phyloP scores from a whole-genome alignment of 2,888 invertebrate species.

The Cephus runcator region DNA sequence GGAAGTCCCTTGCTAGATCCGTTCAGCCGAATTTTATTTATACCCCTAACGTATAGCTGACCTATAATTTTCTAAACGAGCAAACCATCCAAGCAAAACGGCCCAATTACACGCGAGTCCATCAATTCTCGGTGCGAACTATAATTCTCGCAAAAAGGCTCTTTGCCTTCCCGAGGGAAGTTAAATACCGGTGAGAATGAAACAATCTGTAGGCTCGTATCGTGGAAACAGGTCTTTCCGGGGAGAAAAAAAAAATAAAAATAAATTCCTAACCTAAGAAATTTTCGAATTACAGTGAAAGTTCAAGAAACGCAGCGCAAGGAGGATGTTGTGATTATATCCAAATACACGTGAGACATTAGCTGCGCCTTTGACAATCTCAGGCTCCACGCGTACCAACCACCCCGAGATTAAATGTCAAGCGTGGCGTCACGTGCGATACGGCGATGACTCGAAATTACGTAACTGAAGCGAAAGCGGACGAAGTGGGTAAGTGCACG shows the following conservation, averaged over 20 bases:
- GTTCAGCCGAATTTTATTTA: too few relatives aligned
- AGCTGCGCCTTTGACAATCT: background rate
- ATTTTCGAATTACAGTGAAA: too few relatives aligned
- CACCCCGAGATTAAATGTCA: background rate
- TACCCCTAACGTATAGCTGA: too few relatives aligned
- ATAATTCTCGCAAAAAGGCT: background rate
- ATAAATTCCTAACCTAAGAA: too few relatives aligned
- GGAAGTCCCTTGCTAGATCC: too few relatives aligned
- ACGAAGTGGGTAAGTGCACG: background rate
- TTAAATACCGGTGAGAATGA: background rate
- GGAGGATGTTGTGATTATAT: accelerated
- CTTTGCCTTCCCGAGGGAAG: background rate
- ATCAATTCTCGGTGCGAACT: background rate
- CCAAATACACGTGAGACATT: background rate
- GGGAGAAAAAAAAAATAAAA: background rate
- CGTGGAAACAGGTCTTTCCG: background rate
- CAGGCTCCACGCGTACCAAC: background rate
- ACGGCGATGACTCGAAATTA: background rate
- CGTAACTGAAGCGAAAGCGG: background rate
- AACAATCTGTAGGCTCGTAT: background rate
- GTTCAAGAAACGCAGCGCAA: background rate
- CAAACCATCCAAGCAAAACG: too few relatives aligned
- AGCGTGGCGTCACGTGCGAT: background rate
- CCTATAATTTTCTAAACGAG: too few relatives aligned
- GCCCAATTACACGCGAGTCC: background rate